Percentiles rank a stretch among this genome's conserved stretches.
phyloP scores from a whole-genome alignment of 2,113 vertebrate species.

The Corynorhinus townsendii region DNA sequence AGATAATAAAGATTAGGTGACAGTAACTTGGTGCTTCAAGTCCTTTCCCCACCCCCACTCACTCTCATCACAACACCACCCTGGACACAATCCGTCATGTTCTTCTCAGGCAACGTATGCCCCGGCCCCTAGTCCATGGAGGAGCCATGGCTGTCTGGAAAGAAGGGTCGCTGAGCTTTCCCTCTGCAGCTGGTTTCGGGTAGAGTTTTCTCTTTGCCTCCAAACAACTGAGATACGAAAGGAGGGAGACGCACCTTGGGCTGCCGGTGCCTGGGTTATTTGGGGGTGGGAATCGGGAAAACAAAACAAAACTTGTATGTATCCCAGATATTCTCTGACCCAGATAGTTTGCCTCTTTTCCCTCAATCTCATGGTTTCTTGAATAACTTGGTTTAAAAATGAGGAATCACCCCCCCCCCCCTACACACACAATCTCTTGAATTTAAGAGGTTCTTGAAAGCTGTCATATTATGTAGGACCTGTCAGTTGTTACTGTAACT shows the following conservation, averaged over 20 bases:
- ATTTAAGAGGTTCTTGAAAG: background rate
- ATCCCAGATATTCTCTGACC: background rate
- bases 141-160: background rate
- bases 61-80: background rate
- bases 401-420: background rate
- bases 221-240: background rate
- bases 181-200: background rate
- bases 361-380: background rate
- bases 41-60: background rate
- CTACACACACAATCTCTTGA: too few relatives aligned
- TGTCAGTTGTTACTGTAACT: background rate
- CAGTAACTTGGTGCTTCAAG: background rate
- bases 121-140: background rate
- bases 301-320: background rate
- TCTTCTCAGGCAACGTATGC: background rate
- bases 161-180: background rate
- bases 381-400: background rate
- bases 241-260: background rate
- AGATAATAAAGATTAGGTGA: background rate
- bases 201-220: background rate
- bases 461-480: background rate
- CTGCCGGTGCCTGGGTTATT: background rate
- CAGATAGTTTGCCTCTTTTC: background rate
- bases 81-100: background rate
- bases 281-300: background rate